Conservation (phyloP, 2,888 invertebrate genomes). For the Anarsia innoxiella region DNA sequence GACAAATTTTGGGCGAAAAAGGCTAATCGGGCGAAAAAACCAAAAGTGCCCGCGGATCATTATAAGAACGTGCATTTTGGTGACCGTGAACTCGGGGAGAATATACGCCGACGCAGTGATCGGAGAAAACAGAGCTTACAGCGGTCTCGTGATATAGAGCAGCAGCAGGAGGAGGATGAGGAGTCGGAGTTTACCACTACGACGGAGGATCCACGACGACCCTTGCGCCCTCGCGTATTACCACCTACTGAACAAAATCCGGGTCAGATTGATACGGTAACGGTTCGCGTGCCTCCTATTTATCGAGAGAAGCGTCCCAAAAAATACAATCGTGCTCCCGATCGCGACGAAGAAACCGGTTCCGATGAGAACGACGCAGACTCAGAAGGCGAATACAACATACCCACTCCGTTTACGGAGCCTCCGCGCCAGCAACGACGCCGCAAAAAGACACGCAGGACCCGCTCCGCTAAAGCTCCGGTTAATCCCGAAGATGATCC, state of each 20-base stretch:
- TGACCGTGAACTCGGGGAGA: slow-evolving; percentile 43
- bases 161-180: slow-evolving; percentile 36
- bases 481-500: slow-evolving; percentile 23
- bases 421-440: slow-evolving; percentile 34
- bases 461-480: slow-evolving; percentile 31
- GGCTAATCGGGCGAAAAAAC: slow-evolving; percentile 26
- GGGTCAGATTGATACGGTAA: slow-evolving; percentile 66
- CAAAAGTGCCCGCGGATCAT: slow-evolving; percentile 40
- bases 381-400: slow-evolving; percentile 37
- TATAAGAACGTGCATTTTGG: slow-evolving; percentile 64
- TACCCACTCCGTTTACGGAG: slow-evolving; percentile 35
- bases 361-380: slow-evolving; percentile 21
- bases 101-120: slow-evolving; percentile 28
- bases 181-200: slow-evolving; percentile 58
- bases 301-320: slow-evolving; percentile 61
- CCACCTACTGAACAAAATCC: slow-evolving; percentile 70
- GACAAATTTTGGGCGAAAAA: slow-evolving; percentile 62
- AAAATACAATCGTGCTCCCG: slow-evolving; percentile 51
- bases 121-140: slow-evolving; percentile 37
- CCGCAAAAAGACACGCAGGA: slow-evolving; percentile 41
- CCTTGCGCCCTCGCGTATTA: slow-evolving; percentile 54
- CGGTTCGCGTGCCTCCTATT: slow-evolving; percentile 67
- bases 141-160: slow-evolving; percentile 32
- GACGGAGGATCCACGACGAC: slow-evolving; percentile 57
- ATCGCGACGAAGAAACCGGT: slow-evolving; percentile 25